These are phyloP conservation scores for Aphelenchoides besseyi DNA, from an alignment of 1,140 invertebrate species.

Conservation along the genomic window DNA sequence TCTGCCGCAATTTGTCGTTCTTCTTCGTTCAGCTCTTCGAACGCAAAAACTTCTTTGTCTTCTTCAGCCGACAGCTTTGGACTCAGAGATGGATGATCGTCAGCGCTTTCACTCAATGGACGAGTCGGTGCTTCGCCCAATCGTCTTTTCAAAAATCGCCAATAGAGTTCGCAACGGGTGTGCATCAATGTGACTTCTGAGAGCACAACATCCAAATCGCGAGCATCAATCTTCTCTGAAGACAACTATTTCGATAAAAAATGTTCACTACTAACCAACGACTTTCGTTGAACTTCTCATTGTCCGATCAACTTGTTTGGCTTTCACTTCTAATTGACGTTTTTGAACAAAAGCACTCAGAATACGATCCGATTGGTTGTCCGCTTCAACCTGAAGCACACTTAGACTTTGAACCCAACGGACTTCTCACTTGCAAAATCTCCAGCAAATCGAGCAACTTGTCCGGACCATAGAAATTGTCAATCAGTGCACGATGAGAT, in stretches of 20 bases:
- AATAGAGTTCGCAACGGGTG: slow-evolving; percentile 82
- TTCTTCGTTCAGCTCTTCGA: slow-evolving; percentile 39
- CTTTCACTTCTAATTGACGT: slow-evolving; percentile 63
- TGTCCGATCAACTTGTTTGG: slow-evolving; percentile 30
- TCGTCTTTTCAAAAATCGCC: slow-evolving; percentile 78
- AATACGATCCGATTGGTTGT: slow-evolving; percentile 71
- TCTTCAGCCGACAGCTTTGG: slow-evolving; percentile 20
- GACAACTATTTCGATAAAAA: slow-evolving; percentile 16
- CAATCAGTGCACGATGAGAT: slow-evolving; percentile 84
- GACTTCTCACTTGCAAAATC: slow-evolving; percentile 48
- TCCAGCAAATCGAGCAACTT: slow-evolving; percentile 53
- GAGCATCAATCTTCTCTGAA: slow-evolving; percentile 70
- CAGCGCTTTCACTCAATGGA: slow-evolving; percentile 48
- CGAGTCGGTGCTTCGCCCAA: slow-evolving; percentile 69
- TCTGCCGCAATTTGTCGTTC: slow-evolving; percentile 29
- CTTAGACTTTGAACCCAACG: slow-evolving; percentile 69
- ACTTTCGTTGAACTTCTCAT: neutral
- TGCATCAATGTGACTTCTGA: slow-evolving; percentile 87
- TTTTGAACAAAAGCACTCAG: slow-evolving; percentile 76
- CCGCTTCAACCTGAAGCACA: slow-evolving; percentile 81
- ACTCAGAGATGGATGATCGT: slow-evolving; percentile 11
- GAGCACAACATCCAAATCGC: slow-evolving; percentile 81
- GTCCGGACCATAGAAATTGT: slow-evolving; percentile 80
- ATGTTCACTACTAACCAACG: neutral
- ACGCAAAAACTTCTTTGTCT: neutral